phyloP scores from a whole-genome alignment of 2,797 vertebrate genomes.

The Pelochelys cantorii region DNA sequence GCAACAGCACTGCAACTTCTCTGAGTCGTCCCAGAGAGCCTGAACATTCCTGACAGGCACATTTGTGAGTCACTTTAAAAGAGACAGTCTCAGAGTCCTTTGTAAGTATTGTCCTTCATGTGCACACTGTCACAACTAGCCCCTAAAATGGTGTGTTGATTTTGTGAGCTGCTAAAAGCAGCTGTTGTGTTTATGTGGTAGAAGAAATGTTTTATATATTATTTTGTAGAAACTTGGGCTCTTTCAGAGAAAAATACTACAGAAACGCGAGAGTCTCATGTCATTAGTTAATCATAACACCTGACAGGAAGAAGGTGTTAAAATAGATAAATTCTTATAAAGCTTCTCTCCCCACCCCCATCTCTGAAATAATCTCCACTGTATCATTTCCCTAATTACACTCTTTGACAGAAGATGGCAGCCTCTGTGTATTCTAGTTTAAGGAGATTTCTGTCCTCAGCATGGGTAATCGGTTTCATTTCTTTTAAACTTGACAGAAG shows the following conservation, averaged over 20 bases:
- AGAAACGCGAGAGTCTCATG: not conserved
- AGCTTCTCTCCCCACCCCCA: conserved; percentile 5
- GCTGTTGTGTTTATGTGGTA: not conserved
- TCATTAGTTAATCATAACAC: not conserved
- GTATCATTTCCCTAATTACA: conserved; percentile 39
- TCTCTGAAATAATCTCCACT: not conserved
- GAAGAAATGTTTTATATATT: not conserved
- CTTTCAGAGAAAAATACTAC: not conserved
- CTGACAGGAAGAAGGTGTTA: not conserved
- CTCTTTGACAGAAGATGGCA: conserved; percentile 23
- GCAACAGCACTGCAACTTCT: not conserved
- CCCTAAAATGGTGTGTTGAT: not conserved
- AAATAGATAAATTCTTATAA: conserved; percentile 29
- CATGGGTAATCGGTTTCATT: conserved; percentile 8
- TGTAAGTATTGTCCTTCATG: not conserved
- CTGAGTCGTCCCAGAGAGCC: not conserved
- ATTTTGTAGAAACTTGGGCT: not conserved
- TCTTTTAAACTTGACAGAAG: conserved; percentile 1
- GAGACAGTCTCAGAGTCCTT: not conserved
- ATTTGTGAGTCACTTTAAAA: not conserved
- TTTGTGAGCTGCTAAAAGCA: not conserved
- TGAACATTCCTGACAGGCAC: not conserved
- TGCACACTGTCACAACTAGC: not conserved
- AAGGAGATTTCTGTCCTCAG: conserved; percentile 28
- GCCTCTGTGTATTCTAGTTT: conserved; percentile 9